Evolutionary conservation across 1,140 invertebrate genomes (phyloP), one percentile per base, ranked within the genome.

Genomic region (Wasmannia auropunctata): DNA sequence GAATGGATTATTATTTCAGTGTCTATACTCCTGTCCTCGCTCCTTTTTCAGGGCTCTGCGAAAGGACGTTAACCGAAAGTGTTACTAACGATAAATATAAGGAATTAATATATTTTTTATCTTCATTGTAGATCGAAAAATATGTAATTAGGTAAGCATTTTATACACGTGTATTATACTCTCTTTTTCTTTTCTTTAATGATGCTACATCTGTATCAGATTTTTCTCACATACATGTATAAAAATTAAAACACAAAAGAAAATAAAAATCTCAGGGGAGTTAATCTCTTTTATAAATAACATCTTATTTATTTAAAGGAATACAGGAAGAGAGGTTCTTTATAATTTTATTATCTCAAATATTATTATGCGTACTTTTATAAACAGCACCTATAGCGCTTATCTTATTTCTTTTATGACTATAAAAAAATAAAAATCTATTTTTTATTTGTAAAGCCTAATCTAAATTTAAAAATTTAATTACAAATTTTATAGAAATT

Each of bases 51-150:
- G 28, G 4, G 40, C 11, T 77, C 19, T 14, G 25, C 14, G 37
- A 28, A 76, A 58, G 54, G 22, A 76, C 3, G 28, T n/a, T 67
- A 70, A 72, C 2, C 3, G 43, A 46, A 54, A n/a, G 19, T 7
- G 11, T 34, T 72, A 72, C 28, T 22, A 74, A 34, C 1, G 6
- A 54, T 14, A 54, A n/a, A 54, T 67, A 22, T 74, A 63, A 63
- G 62, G 6, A 54, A 22, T 54, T 54, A 70, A 49, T 69, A 72
- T 22, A 51, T 34, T 72, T 72, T 69, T 72, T 74, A 74, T 54
- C n/a, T 54, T 34, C 6, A n/a, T 28, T 34, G 19, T 34, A 49
- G 1, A 70, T 31, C 10, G 4, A 72, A 25, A 67, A 34, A 34
- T 34, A 16, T 51, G 34, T 43, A 67, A 37, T 37, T 37, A 67